A percentile compares a stretch with the other conserved stretches of the same genome.
Conservation (phyloP, 2,113 vertebrate genomes). For the Lates calcarifer region DNA sequence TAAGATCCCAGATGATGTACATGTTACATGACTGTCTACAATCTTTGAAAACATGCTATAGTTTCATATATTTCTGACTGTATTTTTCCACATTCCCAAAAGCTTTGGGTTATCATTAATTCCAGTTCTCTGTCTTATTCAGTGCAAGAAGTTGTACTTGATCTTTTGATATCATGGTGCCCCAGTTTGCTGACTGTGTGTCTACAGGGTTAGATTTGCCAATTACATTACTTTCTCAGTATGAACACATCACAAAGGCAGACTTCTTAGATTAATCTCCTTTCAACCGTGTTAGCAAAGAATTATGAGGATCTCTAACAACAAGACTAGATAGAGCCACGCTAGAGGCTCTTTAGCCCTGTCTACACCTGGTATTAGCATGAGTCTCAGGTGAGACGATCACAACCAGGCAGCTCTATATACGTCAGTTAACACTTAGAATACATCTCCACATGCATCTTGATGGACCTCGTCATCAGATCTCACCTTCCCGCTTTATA, state of each 20-base stretch:
- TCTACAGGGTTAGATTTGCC: not conserved
- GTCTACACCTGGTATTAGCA: too few relatives aligned
- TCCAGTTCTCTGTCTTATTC: not conserved
- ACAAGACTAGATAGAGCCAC: not conserved
- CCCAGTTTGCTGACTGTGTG: too few relatives aligned
- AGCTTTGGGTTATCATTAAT: not conserved
- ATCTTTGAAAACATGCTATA: not conserved
- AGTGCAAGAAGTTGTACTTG: not conserved
- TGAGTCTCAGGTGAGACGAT: too few relatives aligned
- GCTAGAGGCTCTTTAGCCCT: too few relatives aligned
- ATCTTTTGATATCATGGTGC: too few relatives aligned
- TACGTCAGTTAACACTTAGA: too few relatives aligned
- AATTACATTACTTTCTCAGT: not conserved
- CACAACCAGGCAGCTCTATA: too few relatives aligned
- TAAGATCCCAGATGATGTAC: not conserved
- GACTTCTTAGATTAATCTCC: not conserved
- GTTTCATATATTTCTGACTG: not conserved
- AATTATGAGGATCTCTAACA: not conserved
- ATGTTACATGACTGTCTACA: not conserved
- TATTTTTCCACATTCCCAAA: not conserved
- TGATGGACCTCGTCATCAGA: too few relatives aligned
- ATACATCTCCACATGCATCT: too few relatives aligned
- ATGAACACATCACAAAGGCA: not conserved
- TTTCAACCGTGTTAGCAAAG: not conserved
- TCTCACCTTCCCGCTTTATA: too few relatives aligned